Conservation (phyloP, 2,113 vertebrate species). For the Platichthys stellatus region DNA sequence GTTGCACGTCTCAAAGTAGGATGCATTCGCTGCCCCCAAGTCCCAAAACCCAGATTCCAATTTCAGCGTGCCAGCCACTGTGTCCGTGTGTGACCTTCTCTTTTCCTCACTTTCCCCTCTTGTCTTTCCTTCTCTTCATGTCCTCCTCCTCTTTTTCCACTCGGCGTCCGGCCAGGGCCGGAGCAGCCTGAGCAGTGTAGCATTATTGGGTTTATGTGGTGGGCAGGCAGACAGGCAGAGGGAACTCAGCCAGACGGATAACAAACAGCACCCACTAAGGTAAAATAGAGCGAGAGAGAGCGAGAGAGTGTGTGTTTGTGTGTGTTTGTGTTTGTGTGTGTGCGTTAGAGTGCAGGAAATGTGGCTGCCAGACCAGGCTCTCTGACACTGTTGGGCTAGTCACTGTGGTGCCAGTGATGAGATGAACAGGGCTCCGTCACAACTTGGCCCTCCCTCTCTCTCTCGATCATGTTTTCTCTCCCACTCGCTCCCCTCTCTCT, state of each 20-base stretch:
- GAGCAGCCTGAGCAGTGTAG: conserved; percentile 61
- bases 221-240: conserved; percentile 70
- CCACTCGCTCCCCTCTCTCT: conserved; percentile 24
- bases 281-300: conserved; percentile 60
- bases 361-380: conserved; percentile 69
- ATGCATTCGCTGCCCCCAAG: conserved; percentile 33
- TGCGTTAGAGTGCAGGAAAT: conserved; percentile 64
- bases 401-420: conserved; percentile 79
- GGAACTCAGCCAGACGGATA: conserved; percentile 75
- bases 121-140: conserved; percentile 57
- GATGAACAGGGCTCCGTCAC: conserved; percentile 72
- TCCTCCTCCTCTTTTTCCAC: conserved; percentile 70
- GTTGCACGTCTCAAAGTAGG: conserved; percentile 18
- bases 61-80: conserved; percentile 30
- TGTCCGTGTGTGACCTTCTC: conserved; percentile 63
- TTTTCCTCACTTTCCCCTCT: conserved; percentile 59
- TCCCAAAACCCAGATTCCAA: conserved; percentile 32
- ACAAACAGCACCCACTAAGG: conserved; percentile 76
- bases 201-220: conserved; percentile 77
- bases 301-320: conserved; percentile 29
- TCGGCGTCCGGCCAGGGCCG: conserved; percentile 61
- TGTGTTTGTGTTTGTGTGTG: conserved; percentile 30
- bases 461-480: conserved; percentile 27
- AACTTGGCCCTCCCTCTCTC: conserved; percentile 55
- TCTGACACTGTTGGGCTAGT: conserved; percentile 75